A percentile compares a stretch with the other conserved stretches of the same genome.
phyloP scores from a whole-genome alignment of 2,113 vertebrate species.

The Acinonyx jubatus region DNA sequence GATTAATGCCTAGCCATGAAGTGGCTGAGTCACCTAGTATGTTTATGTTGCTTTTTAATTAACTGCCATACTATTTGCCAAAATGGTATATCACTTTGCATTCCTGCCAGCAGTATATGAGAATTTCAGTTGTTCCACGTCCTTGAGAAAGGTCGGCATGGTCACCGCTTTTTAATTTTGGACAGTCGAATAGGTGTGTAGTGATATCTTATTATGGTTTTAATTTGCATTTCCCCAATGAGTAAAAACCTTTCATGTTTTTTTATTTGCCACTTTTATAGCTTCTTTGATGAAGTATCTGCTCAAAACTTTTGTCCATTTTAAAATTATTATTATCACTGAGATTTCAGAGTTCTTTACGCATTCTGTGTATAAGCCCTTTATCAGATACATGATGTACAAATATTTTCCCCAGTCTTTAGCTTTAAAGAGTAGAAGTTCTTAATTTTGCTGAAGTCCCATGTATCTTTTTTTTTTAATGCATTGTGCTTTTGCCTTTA shows the following conservation, averaged over 20 bases:
- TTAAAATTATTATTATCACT: neutral
- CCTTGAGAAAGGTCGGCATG: neutral
- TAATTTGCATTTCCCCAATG: neutral
- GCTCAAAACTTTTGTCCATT: neutral
- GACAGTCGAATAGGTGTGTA: neutral
- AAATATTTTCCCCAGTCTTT: constrained; percentile 1
- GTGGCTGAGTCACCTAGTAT: neutral
- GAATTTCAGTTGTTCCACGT: neutral
- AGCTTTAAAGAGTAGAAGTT: neutral
- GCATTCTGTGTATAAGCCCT: neutral
- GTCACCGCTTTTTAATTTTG: neutral
- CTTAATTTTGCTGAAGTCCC: constrained; percentile 4
- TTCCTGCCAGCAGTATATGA: neutral
- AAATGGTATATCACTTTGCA: neutral
- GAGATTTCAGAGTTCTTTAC: neutral
- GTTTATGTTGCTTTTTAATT: neutral
- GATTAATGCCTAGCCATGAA: neutral
- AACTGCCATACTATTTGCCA: neutral
- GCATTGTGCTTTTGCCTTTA: neutral
- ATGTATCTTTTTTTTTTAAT: neutral
- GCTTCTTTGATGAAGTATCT: neutral
- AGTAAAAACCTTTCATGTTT: neutral
- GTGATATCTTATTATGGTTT: neutral
- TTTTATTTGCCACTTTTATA: neutral
- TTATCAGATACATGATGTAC: neutral